Evolutionary conservation across 1,140 invertebrate genomes (phyloP).

Genomic region (Fopius arisanus): DNA sequence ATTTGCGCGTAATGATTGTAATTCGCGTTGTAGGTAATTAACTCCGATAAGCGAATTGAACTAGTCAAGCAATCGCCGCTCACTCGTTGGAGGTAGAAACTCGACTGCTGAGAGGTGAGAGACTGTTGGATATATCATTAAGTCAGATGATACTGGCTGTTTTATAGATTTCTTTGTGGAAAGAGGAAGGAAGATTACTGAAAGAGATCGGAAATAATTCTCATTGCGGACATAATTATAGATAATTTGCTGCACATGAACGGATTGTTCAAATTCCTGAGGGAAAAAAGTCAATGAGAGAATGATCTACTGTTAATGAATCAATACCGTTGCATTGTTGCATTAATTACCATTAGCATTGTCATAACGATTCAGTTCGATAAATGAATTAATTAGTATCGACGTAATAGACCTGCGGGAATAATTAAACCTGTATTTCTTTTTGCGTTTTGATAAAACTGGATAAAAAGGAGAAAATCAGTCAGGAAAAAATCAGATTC

Average conservation of each 20-base stretch:
- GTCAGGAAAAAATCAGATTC: no score
- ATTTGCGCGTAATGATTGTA: neutral
- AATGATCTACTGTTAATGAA: no score
- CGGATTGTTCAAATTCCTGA: neutral
- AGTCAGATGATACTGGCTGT: slow-evolving; percentile 5
- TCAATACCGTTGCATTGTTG: no score
- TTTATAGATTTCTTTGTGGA: slow-evolving; percentile 33
- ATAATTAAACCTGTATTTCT: no score
- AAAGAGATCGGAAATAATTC: slow-evolving; percentile 11
- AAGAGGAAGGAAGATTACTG: slow-evolving; percentile 29
- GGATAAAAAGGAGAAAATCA: no score
- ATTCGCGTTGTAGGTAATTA: neutral
- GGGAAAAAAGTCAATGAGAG: neutral
- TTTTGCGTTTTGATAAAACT: no score
- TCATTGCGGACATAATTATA: neutral
- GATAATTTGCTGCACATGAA: neutral
- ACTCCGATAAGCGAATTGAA: neutral
- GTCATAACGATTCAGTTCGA: no score
- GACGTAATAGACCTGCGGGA: no score
- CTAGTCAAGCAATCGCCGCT: slow-evolving; percentile 18
- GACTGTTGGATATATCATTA: slow-evolving; percentile 28
- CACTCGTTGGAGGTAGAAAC: slow-evolving; percentile 42
- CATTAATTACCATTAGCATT: no score
- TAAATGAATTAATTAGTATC: no score
- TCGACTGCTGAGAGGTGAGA: slow-evolving; percentile 37